Evolutionary conservation across 1,140 invertebrate species (phyloP).

Genomic region (Zaprionus capensis): DNA sequence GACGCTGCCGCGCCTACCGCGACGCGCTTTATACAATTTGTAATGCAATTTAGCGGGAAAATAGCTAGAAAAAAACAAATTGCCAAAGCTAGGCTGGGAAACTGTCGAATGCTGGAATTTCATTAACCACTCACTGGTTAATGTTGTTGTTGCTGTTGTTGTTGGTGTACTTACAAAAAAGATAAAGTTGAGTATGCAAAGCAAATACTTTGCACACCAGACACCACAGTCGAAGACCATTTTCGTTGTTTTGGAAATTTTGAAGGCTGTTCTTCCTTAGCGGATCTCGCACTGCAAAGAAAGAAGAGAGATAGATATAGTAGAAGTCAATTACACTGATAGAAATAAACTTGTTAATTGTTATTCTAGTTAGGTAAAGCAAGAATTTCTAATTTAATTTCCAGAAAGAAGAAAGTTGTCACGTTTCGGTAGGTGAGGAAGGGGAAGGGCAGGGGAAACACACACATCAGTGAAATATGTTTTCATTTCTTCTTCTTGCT

Average conservation of each 20-base stretch:
- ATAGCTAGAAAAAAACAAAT: constrained; percentile 12
- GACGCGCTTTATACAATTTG: constrained; percentile 23
- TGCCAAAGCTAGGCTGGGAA: constrained; percentile 9
- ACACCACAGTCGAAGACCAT: constrained; percentile 86
- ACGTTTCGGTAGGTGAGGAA: neutral
- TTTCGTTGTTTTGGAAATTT: constrained; percentile 80
- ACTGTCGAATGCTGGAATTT: constrained; percentile 1
- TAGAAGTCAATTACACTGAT: constrained; percentile 3
- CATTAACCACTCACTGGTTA: neutral
- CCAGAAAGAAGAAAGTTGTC: constrained; percentile 24
- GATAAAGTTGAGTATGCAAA: constrained; percentile 91
- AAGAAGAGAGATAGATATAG: constrained; percentile 21
- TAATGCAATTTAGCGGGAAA: constrained; percentile 38
- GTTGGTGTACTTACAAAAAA: constrained; percentile 89
- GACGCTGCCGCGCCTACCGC: constrained; percentile 48
- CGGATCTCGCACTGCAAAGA: constrained; percentile 54
- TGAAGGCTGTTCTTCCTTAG: constrained; percentile 58
- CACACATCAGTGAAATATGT: constrained; percentile 23
- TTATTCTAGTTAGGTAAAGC: neutral
- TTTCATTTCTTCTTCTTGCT: constrained; percentile 42
- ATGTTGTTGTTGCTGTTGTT: constrained; percentile 4
- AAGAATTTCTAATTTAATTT: constrained; percentile 39
- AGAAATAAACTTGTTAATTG: neutral
- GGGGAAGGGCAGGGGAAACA: neutral
- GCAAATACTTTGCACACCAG: constrained; percentile 89